These are phyloP conservation scores for Stomatorhinus walkeri DNA, from an alignment of 2,797 vertebrate species.

Conservation along the genomic window DNA sequence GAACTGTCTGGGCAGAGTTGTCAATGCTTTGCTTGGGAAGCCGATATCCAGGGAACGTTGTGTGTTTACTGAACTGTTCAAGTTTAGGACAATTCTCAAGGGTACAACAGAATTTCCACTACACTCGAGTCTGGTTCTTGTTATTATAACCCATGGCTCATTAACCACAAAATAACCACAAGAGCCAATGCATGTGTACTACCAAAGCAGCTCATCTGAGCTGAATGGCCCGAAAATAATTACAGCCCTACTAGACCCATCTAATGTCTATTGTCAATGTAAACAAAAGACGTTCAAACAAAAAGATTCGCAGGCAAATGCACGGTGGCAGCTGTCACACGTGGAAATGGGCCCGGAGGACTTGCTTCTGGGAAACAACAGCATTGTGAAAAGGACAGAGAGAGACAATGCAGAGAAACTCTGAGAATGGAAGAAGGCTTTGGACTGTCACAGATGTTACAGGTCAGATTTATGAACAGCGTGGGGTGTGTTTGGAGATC, in stretches of 20 bases:
- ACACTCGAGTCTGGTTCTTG: background rate
- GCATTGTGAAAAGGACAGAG: background rate
- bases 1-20: background rate
- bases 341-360: background rate
- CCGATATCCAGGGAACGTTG: constrained; percentile 1
- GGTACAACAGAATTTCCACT: background rate
- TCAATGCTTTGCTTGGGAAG: background rate
- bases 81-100: background rate
- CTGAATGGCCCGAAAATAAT: background rate
- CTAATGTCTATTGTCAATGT: background rate
- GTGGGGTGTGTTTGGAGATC: background rate
- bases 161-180: constrained; percentile 2
- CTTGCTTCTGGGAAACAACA: background rate
- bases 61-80: background rate
- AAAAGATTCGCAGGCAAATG: background rate
- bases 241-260: background rate
- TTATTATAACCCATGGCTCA: constrained; percentile 7
- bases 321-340: background rate
- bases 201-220: background rate
- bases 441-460: background rate
- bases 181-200: background rate
- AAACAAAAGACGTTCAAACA: background rate
- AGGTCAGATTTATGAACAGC: background rate
- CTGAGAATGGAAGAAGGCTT: background rate
- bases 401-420: background rate